Percentiles rank a stretch among this genome's conserved stretches.
These are phyloP conservation scores for Dipus sagitta DNA, from an alignment of 2,797 vertebrate genomes.

Conservation along the genomic window DNA sequence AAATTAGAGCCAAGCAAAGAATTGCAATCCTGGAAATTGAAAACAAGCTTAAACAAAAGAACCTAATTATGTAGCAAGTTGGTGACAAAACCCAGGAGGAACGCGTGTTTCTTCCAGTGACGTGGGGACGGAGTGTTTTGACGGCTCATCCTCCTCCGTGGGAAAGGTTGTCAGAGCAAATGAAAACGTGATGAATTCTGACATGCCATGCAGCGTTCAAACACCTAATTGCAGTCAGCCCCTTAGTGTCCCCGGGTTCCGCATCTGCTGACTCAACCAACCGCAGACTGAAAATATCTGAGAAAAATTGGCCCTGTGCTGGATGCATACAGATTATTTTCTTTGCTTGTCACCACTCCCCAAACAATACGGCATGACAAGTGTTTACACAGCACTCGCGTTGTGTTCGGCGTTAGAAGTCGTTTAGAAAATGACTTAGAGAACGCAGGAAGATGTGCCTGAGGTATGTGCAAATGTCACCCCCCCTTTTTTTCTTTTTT, in stretches of 20 bases:
- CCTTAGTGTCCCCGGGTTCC: neutral
- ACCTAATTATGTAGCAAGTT: conserved; percentile 63
- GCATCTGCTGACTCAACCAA: neutral
- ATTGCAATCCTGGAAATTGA: conserved; percentile 51
- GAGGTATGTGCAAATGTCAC: neutral
- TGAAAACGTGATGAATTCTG: neutral
- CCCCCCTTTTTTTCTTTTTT: no score
- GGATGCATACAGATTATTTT: neutral
- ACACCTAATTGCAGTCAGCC: neutral
- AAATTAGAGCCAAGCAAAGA: conserved; percentile 48
- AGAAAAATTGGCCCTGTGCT: neutral
- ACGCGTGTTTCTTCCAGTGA: neutral
- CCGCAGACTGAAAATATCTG: neutral
- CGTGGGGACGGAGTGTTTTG: neutral
- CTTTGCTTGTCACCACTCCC: neutral
- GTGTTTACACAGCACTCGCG: neutral
- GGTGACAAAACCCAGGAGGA: conserved; percentile 63
- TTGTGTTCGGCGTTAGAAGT: neutral
- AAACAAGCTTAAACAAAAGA: conserved; percentile 69
- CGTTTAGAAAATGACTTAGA: neutral
- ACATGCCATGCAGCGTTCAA: neutral
- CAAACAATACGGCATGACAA: neutral
- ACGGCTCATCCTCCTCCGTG: neutral
- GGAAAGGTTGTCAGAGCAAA: neutral
- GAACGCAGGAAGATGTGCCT: neutral